Percentiles rank a stretch among this genome's conserved stretches.
Conservation (phyloP, 2,113 vertebrate genomes). For the Hippocampus guttulatus region DNA sequence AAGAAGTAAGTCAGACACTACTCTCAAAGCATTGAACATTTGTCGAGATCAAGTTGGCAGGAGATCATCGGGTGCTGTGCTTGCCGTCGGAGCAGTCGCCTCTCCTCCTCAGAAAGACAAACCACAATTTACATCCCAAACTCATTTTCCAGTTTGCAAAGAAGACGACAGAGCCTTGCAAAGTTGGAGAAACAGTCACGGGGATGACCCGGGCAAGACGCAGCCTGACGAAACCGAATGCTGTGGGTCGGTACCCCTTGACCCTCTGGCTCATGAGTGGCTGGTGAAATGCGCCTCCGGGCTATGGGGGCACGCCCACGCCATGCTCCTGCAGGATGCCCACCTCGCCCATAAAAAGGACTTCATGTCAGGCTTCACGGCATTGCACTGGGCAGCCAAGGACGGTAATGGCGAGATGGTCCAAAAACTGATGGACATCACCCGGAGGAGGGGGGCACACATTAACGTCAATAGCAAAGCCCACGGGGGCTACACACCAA, state of each 20-base stretch:
- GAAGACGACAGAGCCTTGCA: slow-evolving; percentile 35
- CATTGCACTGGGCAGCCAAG: slow-evolving; percentile 95
- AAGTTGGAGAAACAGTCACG: slow-evolving; percentile 35
- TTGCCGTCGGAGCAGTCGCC: slow-evolving; percentile 63
- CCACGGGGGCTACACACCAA: slow-evolving; percentile 85
- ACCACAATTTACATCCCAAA: background rate
- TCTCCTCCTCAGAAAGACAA: slow-evolving; percentile 28
- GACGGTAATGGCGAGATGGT: slow-evolving; percentile 80
- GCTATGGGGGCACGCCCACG: slow-evolving; percentile 81
- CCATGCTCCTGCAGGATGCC: slow-evolving; percentile 77
- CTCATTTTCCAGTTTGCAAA: slow-evolving; percentile 9
- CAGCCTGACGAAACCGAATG: slow-evolving; percentile 61
- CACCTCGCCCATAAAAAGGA: slow-evolving; percentile 78
- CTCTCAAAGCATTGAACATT: slow-evolving; percentile 54
- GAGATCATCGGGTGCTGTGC: slow-evolving; percentile 56
- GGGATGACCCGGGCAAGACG: slow-evolving; percentile 53
- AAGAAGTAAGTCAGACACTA: slow-evolving; percentile 23
- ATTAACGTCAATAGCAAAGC: slow-evolving; percentile 81
- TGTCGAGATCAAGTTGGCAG: slow-evolving; percentile 35
- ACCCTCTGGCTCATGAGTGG: slow-evolving; percentile 84
- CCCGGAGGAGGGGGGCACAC: slow-evolving; percentile 56
- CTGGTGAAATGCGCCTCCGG: slow-evolving; percentile 79
- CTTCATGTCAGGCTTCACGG: slow-evolving; percentile 91
- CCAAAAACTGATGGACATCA: slow-evolving; percentile 73
- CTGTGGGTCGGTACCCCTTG: slow-evolving; percentile 72